A percentile compares a stretch with the other conserved stretches of the same genome.
Evolutionary conservation across 2,113 vertebrate species (phyloP).

Genomic region (Oryzias woworae): DNA sequence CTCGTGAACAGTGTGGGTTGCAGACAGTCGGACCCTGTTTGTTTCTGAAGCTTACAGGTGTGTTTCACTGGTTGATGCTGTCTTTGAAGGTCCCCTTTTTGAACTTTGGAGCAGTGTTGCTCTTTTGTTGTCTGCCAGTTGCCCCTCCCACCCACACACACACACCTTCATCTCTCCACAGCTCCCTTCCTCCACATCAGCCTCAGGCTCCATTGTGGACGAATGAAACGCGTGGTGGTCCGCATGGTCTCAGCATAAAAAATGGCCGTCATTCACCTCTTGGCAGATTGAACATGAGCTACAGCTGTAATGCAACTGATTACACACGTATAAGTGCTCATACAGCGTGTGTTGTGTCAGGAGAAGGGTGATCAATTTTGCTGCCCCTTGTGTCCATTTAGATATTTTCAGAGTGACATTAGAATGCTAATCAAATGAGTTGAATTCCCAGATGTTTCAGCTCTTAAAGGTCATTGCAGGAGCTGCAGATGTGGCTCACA

Average conservation of each 20-base stretch:
- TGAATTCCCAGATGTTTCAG: conserved; percentile 5
- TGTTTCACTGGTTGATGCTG: conserved; percentile 27
- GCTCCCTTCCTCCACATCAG: conserved; percentile 51
- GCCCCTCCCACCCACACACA: conserved; percentile 27
- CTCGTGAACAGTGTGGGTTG: no score
- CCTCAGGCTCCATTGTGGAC: conserved; percentile 40
- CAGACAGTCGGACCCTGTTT: neutral
- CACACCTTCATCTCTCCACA: conserved; percentile 27
- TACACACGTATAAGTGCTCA: conserved; percentile 2
- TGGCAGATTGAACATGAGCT: conserved; percentile 10
- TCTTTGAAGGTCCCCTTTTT: conserved; percentile 61
- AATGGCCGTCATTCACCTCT: conserved; percentile 31
- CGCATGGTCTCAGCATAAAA: conserved; percentile 46
- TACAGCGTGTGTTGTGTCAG: neutral
- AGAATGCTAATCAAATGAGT: conserved; percentile 43
- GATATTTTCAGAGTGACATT: conserved; percentile 44
- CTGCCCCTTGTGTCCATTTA: conserved; percentile 27
- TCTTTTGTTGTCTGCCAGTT: conserved; percentile 57
- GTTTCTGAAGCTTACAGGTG: conserved; percentile 6
- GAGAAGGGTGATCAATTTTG: conserved; percentile 30
- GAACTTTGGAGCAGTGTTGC: conserved; percentile 49
- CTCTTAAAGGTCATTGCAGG: conserved; percentile 41
- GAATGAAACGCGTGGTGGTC: neutral
- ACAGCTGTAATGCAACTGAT: conserved; percentile 17
- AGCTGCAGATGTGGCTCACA: neutral